These are phyloP conservation scores for Lasioglossum oenotherae DNA, from an alignment of 2,888 invertebrate genomes.

Conservation along the genomic window DNA sequence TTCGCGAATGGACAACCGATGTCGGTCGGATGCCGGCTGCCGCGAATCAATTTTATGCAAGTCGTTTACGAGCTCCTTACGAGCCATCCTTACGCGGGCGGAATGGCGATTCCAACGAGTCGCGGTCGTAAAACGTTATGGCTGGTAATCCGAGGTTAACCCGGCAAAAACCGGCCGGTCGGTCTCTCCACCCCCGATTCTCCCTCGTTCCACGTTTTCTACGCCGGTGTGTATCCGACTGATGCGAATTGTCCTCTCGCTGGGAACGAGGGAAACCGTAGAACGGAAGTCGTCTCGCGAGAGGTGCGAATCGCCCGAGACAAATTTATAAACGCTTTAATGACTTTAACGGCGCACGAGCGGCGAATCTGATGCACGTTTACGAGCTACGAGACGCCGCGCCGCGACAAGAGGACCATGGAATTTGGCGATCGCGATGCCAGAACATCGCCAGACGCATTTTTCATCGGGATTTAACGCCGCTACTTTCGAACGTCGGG, in stretches of 20 bases:
- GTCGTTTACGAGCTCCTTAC: slow-evolving; percentile 76
- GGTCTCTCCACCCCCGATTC: slow-evolving; percentile 29
- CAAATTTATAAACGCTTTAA: slow-evolving; percentile 28
- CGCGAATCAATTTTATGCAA: slow-evolving; percentile 77
- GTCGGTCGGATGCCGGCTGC: slow-evolving; percentile 54
- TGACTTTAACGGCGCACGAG: slow-evolving; percentile 6
- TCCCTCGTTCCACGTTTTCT: neutral
- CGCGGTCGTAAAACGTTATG: slow-evolving; percentile 67
- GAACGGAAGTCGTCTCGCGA: slow-evolving; percentile 31
- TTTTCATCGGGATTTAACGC: slow-evolving; percentile 19
- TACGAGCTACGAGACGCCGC: slow-evolving; percentile 3
- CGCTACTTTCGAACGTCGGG: neutral
- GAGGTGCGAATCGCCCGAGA: slow-evolving; percentile 19
- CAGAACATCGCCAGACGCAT: slow-evolving; percentile 7
- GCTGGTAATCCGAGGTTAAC: slow-evolving; percentile 66
- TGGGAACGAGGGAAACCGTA: neutral
- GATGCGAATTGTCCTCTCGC: neutral
- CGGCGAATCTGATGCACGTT: slow-evolving; percentile 23
- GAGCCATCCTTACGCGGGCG: slow-evolving; percentile 57
- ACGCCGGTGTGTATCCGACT: neutral
- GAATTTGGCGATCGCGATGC: neutral
- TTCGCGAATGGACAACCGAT: slow-evolving; percentile 33
- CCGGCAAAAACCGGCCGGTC: slow-evolving; percentile 53
- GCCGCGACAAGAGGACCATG: neutral
- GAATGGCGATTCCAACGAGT: slow-evolving; percentile 62